phyloP scores from a whole-genome alignment of 2,888 invertebrate species.

The Nesidiocoris tenuis region DNA sequence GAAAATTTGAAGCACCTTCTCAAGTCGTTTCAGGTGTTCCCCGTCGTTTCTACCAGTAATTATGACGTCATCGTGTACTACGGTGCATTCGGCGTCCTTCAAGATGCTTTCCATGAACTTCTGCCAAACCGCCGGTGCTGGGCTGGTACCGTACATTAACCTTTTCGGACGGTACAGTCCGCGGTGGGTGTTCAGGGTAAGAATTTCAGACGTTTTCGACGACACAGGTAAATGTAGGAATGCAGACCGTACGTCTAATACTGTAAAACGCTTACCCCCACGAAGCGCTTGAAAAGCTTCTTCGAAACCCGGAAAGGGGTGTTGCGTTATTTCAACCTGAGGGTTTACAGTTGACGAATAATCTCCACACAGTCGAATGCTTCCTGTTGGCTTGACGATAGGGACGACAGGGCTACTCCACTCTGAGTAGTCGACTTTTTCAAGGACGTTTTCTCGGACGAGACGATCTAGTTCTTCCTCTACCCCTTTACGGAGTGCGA shows the following conservation, averaged over 20 bases:
- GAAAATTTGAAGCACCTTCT: conserved; percentile 1
- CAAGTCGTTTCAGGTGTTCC: neutral
- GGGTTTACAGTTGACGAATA: conserved; percentile 1
- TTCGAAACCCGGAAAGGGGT: conserved; percentile 45
- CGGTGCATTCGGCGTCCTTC: neutral
- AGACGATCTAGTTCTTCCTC: conserved; percentile 30
- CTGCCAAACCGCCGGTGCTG: conserved; percentile 53
- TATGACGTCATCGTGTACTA: conserved; percentile 17
- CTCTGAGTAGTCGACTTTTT: conserved; percentile 30
- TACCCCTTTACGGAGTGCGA: conserved; percentile 8
- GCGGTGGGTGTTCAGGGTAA: conserved; percentile 53
- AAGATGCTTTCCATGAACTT: conserved; percentile 51
- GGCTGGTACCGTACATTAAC: conserved; percentile 53
- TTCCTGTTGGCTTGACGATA: neutral
- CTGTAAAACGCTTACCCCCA: conserved; percentile 41
- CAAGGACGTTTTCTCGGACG: conserved; percentile 10
- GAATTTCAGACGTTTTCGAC: conserved; percentile 51
- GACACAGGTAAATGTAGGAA: conserved; percentile 54
- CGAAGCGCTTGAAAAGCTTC: conserved; percentile 46
- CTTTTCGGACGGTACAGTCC: conserved; percentile 53
- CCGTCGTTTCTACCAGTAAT: neutral
- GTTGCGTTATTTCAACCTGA: neutral
- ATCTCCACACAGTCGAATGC: neutral
- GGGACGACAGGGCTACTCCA: conserved; percentile 24
- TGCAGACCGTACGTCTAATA: conserved; percentile 52